A percentile compares a stretch with the other conserved stretches of the same genome.
Conservation (phyloP, 2,797 vertebrate species). For the Eulemur rubriventer region DNA sequence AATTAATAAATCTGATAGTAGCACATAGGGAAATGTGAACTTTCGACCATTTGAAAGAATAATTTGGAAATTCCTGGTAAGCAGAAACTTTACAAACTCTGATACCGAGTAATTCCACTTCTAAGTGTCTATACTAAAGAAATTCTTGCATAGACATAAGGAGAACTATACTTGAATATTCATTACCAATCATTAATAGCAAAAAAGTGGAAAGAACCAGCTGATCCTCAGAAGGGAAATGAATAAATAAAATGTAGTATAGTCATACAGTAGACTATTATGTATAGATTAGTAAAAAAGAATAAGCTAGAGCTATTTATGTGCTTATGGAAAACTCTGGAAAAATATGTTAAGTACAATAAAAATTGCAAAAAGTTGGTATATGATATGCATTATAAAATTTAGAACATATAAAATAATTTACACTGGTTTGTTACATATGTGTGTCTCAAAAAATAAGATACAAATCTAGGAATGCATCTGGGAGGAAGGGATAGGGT, state of each 20-base stretch:
- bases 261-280: background rate
- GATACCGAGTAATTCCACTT: background rate
- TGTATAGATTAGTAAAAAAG: background rate
- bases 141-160: background rate
- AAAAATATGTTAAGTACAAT: background rate
- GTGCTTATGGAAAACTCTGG: background rate
- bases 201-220: background rate
- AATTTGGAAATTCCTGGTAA: background rate
- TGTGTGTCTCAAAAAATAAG: background rate
- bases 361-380: background rate
- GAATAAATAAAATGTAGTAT: background rate
- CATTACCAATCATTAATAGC: background rate
- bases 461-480: background rate
- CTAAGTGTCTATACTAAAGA: background rate
- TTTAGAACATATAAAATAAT: background rate
- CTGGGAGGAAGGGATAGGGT: background rate
- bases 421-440: background rate
- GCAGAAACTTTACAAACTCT: background rate
- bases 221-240: background rate
- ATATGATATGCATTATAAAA: background rate
- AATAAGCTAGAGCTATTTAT: background rate
- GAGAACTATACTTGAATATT: background rate
- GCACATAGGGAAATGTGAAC: background rate
- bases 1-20: background rate
- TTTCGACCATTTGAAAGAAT: background rate